phyloP scores from a whole-genome alignment of 2,113 vertebrate species.

The Anseranas semipalmata region DNA sequence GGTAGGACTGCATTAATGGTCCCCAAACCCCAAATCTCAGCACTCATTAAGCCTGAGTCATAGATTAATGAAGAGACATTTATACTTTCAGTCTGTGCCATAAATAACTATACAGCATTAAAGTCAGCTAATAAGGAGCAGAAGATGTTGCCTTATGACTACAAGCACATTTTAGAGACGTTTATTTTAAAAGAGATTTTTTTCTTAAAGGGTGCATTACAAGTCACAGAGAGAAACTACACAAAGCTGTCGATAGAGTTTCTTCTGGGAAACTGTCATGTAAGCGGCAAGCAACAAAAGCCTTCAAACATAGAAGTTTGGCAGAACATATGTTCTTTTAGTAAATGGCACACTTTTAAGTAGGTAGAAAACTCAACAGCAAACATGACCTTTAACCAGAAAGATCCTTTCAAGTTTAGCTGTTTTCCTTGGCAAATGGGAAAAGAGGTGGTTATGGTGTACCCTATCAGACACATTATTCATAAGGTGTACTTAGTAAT shows the following conservation, averaged over 20 bases:
- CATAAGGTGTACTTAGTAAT: not conserved
- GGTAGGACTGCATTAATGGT: slow-evolving; percentile 13
- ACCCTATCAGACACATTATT: not conserved
- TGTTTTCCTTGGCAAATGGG: not conserved
- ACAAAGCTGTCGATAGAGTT: not conserved
- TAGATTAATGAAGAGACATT: slow-evolving; percentile 54
- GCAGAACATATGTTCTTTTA: not conserved
- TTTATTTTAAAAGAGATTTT: not conserved
- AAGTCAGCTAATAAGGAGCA: slow-evolving; percentile 6
- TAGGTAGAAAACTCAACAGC: not conserved
- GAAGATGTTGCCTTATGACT: not conserved
- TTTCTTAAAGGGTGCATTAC: not conserved
- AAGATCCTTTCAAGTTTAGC: not conserved
- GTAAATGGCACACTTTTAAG: not conserved
- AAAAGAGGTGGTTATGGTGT: rapidly evolving
- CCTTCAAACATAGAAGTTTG: not conserved
- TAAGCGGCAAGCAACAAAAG: not conserved
- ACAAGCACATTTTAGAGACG: not conserved
- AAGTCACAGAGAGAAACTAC: not conserved
- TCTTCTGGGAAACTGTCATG: not conserved
- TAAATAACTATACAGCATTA: slow-evolving; percentile 38
- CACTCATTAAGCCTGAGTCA: slow-evolving; percentile 39
- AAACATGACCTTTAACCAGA: not conserved
- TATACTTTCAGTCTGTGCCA: slow-evolving; percentile 21
- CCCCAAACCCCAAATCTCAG: slow-evolving; percentile 49